Percentiles rank a stretch among this genome's conserved stretches.
These are phyloP conservation scores for Propsilocerus akamusi DNA, from an alignment of 1,140 invertebrate species.

Conservation along the genomic window DNA sequence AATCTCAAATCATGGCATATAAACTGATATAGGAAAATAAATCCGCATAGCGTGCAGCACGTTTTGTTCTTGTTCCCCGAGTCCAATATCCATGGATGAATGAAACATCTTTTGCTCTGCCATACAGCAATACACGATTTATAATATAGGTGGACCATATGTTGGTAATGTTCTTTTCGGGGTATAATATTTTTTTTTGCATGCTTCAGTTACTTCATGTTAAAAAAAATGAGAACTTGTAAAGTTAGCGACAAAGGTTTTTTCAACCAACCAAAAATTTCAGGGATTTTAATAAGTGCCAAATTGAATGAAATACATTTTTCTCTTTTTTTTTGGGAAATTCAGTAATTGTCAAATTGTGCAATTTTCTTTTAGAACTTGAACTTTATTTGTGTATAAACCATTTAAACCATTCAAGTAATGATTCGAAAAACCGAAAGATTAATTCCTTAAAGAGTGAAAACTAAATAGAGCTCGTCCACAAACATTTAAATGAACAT, in stretches of 20 bases:
- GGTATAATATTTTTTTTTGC: neutral
- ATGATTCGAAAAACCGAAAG: too few relatives aligned
- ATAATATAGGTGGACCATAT: neutral
- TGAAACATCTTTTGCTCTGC: neutral
- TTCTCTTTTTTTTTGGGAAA: too few relatives aligned
- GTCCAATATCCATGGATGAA: neutral
- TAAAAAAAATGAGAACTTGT: neutral
- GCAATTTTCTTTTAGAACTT: too few relatives aligned
- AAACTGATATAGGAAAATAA: slow-evolving; percentile 3
- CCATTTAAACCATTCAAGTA: too few relatives aligned
- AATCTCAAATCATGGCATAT: slow-evolving; percentile 2
- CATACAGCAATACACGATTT: neutral
- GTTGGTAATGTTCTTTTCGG: neutral
- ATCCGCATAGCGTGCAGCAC: neutral
- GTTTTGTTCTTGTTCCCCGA: neutral
- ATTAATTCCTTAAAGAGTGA: too few relatives aligned
- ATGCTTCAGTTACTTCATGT: neutral
- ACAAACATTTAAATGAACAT: too few relatives aligned
- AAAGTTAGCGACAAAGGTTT: too few relatives aligned
- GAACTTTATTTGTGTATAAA: too few relatives aligned
- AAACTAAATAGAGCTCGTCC: too few relatives aligned
- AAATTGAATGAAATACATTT: too few relatives aligned
- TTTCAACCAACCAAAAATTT: neutral
- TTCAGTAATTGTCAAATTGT: too few relatives aligned
- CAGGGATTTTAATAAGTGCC: too few relatives aligned